Conservation (phyloP, 2,888 invertebrate species). For the Pardosa pseudoannulata region DNA sequence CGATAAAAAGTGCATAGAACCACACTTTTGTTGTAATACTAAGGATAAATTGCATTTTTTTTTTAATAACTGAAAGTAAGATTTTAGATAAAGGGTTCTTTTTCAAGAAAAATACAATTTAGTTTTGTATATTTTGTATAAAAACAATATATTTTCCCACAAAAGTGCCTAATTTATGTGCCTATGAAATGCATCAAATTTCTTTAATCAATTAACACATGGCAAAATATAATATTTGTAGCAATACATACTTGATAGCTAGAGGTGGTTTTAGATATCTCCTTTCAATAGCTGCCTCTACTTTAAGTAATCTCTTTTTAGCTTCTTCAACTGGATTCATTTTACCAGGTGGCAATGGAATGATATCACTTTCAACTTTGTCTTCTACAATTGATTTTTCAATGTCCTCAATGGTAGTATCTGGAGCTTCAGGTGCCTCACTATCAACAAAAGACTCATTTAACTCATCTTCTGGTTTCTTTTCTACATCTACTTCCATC, state of each 20-base stretch:
- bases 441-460: slow-evolving; percentile 74
- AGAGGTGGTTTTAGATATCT: slow-evolving; percentile 78
- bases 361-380: slow-evolving; percentile 52
- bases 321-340: slow-evolving; percentile 80
- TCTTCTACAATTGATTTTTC: slow-evolving; percentile 49
- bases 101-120: no score
- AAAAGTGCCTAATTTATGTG: no score
- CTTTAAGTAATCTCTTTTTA: slow-evolving; percentile 85
- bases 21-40: no score
- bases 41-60: no score
- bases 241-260: slow-evolving; percentile 65
- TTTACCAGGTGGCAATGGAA: slow-evolving; percentile 38
- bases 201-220: background rate
- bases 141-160: no score
- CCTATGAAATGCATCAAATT: no score
- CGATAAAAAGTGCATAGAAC: no score
- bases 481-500: slow-evolving; percentile 53
- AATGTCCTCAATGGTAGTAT: slow-evolving; percentile 36
- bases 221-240: no score
- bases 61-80: no score
- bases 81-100: no score
- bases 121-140: no score
- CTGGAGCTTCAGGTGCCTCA: slow-evolving; percentile 43
- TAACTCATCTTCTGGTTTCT: slow-evolving; percentile 66
- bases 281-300: slow-evolving; percentile 94